Evolutionary conservation across 2,113 vertebrate genomes (phyloP).

Genomic region (Machaerirhynchus nigripectus): DNA sequence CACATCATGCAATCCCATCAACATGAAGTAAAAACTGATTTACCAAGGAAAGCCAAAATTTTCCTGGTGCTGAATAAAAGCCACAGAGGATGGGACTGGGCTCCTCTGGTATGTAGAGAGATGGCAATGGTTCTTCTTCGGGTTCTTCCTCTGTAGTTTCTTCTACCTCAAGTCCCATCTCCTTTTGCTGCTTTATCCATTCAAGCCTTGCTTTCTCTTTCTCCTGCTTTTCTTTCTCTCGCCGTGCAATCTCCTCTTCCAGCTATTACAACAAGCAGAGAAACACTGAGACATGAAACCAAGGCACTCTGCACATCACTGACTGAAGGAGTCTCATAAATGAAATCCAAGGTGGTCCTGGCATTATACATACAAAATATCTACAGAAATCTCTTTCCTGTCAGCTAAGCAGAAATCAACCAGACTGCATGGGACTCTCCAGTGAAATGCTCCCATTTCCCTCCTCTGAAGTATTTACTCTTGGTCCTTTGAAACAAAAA

Average conservation of each 20-base stretch:
- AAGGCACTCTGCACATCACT: not conserved
- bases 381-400: not conserved
- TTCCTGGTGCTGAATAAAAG: conserved; percentile 86
- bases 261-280: conserved; percentile 71
- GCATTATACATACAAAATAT: not conserved
- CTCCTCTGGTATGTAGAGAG: conserved; percentile 75
- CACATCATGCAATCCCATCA: not conserved
- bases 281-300: not conserved
- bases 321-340: not conserved
- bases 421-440: not conserved
- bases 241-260: conserved; percentile 72
- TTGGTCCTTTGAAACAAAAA: not conserved
- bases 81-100: conserved; percentile 87
- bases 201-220: conserved; percentile 65
- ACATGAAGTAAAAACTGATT: not conserved
- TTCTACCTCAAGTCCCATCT: conserved; percentile 41
- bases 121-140: conserved; percentile 76
- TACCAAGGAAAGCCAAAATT: conserved; percentile 96
- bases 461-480: not conserved
- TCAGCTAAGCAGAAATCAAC: not conserved
- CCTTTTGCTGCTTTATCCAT: conserved; percentile 42
- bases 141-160: conserved; percentile 36
- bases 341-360: not conserved
- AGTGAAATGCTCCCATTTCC: not conserved
- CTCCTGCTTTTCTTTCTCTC: conserved; percentile 54